phyloP scores from a whole-genome alignment of 2,797 vertebrate species.

The Microhierax caerulescens region DNA sequence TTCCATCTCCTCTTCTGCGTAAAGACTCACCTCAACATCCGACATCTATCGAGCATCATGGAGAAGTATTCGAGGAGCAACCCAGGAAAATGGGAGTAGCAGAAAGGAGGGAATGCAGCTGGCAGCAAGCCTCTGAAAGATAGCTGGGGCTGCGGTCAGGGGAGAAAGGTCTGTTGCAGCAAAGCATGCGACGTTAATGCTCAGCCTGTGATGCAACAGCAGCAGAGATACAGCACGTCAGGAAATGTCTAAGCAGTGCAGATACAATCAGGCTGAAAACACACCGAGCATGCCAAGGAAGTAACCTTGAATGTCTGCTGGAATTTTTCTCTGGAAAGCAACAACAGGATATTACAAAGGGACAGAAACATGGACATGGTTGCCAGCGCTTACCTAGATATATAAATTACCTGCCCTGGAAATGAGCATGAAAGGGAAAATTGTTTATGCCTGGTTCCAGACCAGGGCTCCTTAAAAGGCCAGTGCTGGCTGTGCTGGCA shows the following conservation, averaged over 20 bases:
- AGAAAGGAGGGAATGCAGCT: neutral
- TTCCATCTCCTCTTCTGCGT: neutral
- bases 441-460: neutral
- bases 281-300: conserved; percentile 43
- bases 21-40: neutral
- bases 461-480: neutral
- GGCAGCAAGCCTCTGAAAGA: neutral
- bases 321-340: conserved; percentile 57
- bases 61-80: neutral
- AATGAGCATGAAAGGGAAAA: neutral
- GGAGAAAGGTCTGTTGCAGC: neutral
- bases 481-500: fast-evolving
- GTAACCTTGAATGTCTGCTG: conserved; percentile 61
- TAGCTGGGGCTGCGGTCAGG: neutral
- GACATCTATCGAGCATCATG: fast-evolving
- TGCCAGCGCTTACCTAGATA: conserved; percentile 27
- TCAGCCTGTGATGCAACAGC: conserved; percentile 27
- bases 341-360: conserved; percentile 56
- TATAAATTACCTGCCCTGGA: conserved; percentile 27
- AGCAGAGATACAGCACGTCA: neutral
- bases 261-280: conserved; percentile 43
- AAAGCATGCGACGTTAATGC: neutral
- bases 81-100: neutral
- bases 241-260: conserved; percentile 13
- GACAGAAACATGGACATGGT: neutral